Percentiles rank a stretch among this genome's conserved stretches.
These are phyloP conservation scores for Dysmachus trigonus DNA, from an alignment of 2,888 invertebrate species.

Conservation along the genomic window DNA sequence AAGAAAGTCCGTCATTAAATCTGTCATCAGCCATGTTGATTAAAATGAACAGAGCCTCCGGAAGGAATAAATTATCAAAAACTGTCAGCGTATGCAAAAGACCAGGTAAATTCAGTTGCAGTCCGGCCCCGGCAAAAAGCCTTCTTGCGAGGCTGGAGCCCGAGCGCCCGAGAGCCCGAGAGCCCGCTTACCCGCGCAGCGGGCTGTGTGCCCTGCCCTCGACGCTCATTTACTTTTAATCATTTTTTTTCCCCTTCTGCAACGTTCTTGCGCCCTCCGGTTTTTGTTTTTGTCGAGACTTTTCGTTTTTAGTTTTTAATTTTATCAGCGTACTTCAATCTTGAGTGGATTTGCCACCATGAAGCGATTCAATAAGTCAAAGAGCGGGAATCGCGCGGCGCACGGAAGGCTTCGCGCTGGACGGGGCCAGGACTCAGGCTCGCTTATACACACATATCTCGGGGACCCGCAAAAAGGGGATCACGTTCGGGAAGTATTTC, in stretches of 20 bases:
- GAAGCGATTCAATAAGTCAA: conserved; percentile 36
- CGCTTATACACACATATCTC: background rate
- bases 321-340: conserved; percentile 43
- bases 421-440: background rate
- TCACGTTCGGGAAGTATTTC: background rate
- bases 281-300: background rate
- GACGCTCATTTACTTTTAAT: background rate
- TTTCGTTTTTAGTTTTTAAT: conserved; percentile 32
- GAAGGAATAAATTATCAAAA: conserved; percentile 47
- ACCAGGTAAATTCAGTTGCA: conserved; percentile 28
- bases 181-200: background rate
- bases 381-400: background rate
- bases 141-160: background rate
- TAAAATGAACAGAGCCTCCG: conserved; percentile 42
- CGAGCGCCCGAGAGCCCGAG: background rate
- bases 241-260: background rate
- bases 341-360: conserved; percentile 46
- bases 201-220: background rate
- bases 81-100: conserved; percentile 44
- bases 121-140: background rate
- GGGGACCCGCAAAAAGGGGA: background rate
- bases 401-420: background rate
- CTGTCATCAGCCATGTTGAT: conserved; percentile 43
- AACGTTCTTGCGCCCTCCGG: background rate
- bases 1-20: conserved; percentile 39